Conservation (phyloP, 2,797 vertebrate species). For the Coracias cyanogaster region DNA sequence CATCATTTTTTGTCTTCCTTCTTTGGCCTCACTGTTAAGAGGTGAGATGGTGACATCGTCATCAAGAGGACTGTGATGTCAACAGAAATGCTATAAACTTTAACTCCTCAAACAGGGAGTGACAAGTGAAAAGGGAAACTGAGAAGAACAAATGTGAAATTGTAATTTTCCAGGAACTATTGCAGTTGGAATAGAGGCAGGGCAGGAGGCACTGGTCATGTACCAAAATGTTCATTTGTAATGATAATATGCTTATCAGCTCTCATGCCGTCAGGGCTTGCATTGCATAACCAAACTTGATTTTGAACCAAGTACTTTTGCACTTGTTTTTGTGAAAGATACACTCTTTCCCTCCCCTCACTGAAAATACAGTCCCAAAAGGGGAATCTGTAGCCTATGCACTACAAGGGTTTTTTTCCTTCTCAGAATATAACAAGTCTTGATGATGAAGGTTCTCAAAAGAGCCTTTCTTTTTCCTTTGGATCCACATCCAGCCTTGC, state of each 20-base stretch:
- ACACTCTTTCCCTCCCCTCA: not conserved
- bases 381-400: not conserved
- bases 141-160: not conserved
- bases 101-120: not conserved
- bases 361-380: not conserved
- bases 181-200: not conserved
- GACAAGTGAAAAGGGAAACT: not conserved
- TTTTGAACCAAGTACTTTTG: not conserved
- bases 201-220: not conserved
- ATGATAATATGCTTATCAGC: not conserved
- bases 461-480: not conserved
- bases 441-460: not conserved
- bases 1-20: not conserved
- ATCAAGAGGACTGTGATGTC: not conserved
- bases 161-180: not conserved
- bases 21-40: not conserved
- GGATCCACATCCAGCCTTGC: not conserved
- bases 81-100: not conserved
- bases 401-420: not conserved
- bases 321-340: not conserved
- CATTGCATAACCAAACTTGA: not conserved
- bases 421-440: not conserved
- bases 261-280: not conserved
- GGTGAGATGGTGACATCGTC: not conserved
- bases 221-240: not conserved